A percentile compares a stretch with the other conserved stretches of the same genome.
These are phyloP conservation scores for Brenthis daphne DNA, from an alignment of 2,888 invertebrate genomes.

Conservation along the genomic window DNA sequence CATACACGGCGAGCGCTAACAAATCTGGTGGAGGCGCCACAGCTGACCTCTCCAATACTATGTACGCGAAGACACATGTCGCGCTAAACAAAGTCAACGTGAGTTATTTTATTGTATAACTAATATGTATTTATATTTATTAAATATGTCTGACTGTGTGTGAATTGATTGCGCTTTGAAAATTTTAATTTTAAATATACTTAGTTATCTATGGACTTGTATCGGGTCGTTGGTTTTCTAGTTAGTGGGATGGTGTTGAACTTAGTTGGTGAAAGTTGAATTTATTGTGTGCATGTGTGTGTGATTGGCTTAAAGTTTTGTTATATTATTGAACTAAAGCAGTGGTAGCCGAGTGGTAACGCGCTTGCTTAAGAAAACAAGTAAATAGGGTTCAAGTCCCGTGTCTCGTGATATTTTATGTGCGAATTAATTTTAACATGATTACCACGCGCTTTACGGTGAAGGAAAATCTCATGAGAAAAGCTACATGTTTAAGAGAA, in stretches of 20 bases:
- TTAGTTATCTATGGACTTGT: not conserved
- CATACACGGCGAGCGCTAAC: conserved; percentile 59
- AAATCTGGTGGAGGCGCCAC: conserved; percentile 72
- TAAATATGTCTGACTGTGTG: no score
- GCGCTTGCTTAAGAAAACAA: no score
- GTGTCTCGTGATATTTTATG: no score
- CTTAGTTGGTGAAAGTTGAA: conserved; percentile 7
- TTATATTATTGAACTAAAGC: not conserved
- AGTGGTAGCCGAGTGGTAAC: no score
- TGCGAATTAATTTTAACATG: no score
- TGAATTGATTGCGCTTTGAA: not conserved
- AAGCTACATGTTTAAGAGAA: no score
- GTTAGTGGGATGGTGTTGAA: conserved; percentile 17
- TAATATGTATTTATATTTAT: not conserved
- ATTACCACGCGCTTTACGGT: no score
- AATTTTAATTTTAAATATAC: conserved; percentile 1
- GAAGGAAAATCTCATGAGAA: no score
- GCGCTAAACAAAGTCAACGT: conserved; percentile 95
- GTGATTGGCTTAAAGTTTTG: not conserved
- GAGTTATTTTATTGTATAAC: conserved; percentile 68
- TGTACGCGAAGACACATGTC: conserved; percentile 94
- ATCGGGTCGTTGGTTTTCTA: conserved; percentile 16
- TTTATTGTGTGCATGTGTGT: conserved; percentile 14
- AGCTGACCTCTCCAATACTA: conserved; percentile 89
- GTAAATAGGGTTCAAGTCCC: no score